Evolutionary conservation across 2,888 invertebrate genomes (phyloP).

Genomic region (Volucella zonaria): DNA sequence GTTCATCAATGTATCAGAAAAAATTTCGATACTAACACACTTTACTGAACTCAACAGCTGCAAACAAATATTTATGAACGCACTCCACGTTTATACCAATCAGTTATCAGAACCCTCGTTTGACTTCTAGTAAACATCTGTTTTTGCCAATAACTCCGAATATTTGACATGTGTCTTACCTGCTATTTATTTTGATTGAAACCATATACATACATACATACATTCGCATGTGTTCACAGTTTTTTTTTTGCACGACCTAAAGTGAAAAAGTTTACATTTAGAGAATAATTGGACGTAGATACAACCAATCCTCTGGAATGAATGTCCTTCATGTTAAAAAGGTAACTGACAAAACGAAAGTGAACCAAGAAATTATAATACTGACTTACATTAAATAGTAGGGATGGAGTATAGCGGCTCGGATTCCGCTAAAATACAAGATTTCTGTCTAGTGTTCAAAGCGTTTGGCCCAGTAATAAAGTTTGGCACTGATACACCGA

Average conservation of each 20-base stretch:
- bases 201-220: not conserved
- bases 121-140: constrained; percentile 22
- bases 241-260: not conserved
- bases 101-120: constrained; percentile 44
- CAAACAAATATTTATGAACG: not conserved
- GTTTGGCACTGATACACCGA: constrained; percentile 26
- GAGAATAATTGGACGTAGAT: not conserved
- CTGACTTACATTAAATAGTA: constrained; percentile 35
- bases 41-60: too few species aligned
- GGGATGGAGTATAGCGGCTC: constrained; percentile 39
- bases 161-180: constrained; percentile 33
- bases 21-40: not conserved
- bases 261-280: constrained; percentile 2
- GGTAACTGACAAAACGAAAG: constrained; percentile 8
- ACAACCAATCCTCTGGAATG: not conserved
- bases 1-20: not conserved
- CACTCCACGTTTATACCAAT: constrained; percentile 48
- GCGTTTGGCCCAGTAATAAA: constrained; percentile 42
- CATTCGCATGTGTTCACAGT: not conserved
- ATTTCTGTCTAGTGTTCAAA: constrained; percentile 31
- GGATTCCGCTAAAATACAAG: constrained; percentile 32
- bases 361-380: constrained; percentile 10
- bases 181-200: constrained; percentile 47
- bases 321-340: not conserved
- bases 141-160: not conserved